phyloP scores from a whole-genome alignment of 2,888 invertebrate genomes.

The Hydraecia micacea region DNA sequence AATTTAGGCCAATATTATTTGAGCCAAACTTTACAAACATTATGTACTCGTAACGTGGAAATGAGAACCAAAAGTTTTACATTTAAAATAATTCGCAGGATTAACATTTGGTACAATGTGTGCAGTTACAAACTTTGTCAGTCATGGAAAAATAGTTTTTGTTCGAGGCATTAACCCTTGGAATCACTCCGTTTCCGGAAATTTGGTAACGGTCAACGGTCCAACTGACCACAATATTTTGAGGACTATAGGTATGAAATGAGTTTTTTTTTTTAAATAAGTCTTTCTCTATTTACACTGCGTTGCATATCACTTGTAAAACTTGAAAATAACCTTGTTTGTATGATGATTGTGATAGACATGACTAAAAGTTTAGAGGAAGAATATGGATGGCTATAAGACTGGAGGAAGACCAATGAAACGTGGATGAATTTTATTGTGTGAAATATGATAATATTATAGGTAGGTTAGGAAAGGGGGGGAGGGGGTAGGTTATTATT shows the following conservation, averaged over 20 bases:
- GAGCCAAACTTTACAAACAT: neutral
- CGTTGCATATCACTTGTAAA: neutral
- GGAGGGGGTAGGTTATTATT: too few species aligned
- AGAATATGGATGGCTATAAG: neutral
- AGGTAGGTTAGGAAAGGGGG: too few species aligned
- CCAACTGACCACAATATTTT: neutral
- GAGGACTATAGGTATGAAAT: neutral
- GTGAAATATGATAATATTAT: neutral
- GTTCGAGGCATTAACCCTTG: constrained; percentile 26
- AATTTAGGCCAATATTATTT: neutral
- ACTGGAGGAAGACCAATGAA: neutral
- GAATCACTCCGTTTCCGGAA: neutral
- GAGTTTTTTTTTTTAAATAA: neutral
- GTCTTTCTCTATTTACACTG: neutral
- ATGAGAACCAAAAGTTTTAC: neutral
- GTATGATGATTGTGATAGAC: neutral
- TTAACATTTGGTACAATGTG: neutral
- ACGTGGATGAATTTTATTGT: neutral
- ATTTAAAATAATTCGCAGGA: neutral
- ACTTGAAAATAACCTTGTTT: neutral
- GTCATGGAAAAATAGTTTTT: constrained; percentile 5
- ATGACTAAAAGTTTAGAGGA: neutral
- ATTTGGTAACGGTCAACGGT: neutral
- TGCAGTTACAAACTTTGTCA: constrained; percentile 15
- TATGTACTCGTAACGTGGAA: neutral